Base-by-base conservation (phyloP, 2,113 vertebrate species). In the Todiramphus saurophagus region DNA sequence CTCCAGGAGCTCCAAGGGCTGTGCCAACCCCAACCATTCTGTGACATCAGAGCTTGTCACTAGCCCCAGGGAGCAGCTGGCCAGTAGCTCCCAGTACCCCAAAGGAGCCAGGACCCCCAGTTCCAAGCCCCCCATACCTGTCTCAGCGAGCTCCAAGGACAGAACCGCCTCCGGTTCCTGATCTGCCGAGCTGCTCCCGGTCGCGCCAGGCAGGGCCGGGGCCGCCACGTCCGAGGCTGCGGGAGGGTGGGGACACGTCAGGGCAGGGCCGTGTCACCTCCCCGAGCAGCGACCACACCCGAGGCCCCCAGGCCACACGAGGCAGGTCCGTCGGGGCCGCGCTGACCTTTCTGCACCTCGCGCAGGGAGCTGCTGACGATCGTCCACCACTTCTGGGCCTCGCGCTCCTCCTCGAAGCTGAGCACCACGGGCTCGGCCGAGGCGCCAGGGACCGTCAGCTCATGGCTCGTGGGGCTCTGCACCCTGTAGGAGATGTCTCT, bases 341-440 rank as follows among this genome's bases (percentile, higher is more conserved):
- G 7, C 96, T 23, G 67, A 99, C 99, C 98, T 98, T 98, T 98
- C 48, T 98, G 98, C 5, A 98, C 97, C 92, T 99, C 98, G 39
- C 98, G 93, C 23, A 99, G 97, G 3, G 98, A 99, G 25, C 98
- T 99, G 97, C 98, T 98, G 66, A 99, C 95, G 66, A 98, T 98
- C 0, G 98, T 99, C 92, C 98, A 98, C 98, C 98, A 99, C 89
- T 98, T 98, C 96, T 99, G 98, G 0, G 98, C 99, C 82, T 99
- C 99, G 15, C 97, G 97, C 95, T 99, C 98, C 7, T 98, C 98
- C 84, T 98, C 98, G 73, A 99, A 99, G 95, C 96, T 98, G 64
- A 98, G 98, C 72, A 97, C 93, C 86, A 98, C 75, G 66, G 98
- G 97, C 92, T 98, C 97, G 1, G 98, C 97, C 0, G 98, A 96